Evolutionary conservation across 2,113 vertebrate genomes (phyloP), one percentile per base, ranked within the genome.

Genomic region (Micronycteris hirsuta): DNA sequence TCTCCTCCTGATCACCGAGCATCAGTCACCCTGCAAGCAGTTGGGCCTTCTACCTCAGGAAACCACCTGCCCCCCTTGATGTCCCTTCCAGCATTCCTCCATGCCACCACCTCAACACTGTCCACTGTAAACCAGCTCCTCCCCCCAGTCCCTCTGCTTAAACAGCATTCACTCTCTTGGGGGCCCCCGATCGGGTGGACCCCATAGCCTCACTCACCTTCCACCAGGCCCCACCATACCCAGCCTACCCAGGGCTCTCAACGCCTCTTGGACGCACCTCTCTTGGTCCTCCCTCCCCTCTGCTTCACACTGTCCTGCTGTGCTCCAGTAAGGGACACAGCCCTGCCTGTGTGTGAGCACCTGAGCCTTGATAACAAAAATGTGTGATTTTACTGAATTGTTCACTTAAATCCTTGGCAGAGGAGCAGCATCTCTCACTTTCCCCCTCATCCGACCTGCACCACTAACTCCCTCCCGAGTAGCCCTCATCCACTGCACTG

Each of bases 371-470:
- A 67, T 7, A 8, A n/a, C 33, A 68, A 17, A 36, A 68, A 36
- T 8, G 17, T 20, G 0, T 19, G 22, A 20, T 8, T 9, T 36
- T n/a, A 36, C n/a, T 20, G n/a, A 36, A 2, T 20, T 10, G 16
- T 20, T 61, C 22, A 28, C 58, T 36, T 19, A 20, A 68, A 68
- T 20, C 31, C 67, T 20, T 19, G n/a, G 19, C 67, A 11, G 16
- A 10, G n/a, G 67, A 10, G 17, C 67, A 36, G 10, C 17, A 33
- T 7, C 17, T 68, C 15, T 67, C 15, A n/a, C n/a, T 7, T 20
- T 17, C 33, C 15, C n/a, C 67, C 67, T 36, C 67, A 20, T 36
- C 67, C n/a, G 33, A 36, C 67, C n/a, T 11, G 20, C 33, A 68
- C 17, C 65, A 36, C 67, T 10, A 3, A n/a, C 17, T 36, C 11